Percentiles rank a stretch among this genome's conserved stretches.
Conservation (phyloP, 2,888 invertebrate species). For the Melinaea marsaeus region DNA sequence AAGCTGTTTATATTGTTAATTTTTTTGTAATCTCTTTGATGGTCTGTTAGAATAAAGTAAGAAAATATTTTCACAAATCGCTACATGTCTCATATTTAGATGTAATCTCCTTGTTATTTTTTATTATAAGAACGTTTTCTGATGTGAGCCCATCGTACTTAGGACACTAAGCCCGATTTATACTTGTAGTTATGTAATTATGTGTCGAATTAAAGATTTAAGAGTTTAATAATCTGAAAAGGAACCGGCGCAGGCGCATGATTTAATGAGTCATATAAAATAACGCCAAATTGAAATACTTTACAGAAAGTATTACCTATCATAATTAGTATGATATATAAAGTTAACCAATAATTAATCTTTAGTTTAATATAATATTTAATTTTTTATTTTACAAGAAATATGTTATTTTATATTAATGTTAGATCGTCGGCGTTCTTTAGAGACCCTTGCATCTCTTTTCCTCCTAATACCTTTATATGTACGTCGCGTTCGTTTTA, state of each 20-base stretch:
- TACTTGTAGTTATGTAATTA: conserved; percentile 67
- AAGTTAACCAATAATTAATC: too few relatives aligned
- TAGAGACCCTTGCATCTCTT: conserved; percentile 49
- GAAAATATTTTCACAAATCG: conserved; percentile 40
- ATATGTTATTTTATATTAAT: conserved; percentile 13
- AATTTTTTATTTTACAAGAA: background rate
- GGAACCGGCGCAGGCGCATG: conserved; percentile 37
- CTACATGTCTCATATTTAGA: conserved; percentile 43
- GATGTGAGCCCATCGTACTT: conserved; percentile 54
- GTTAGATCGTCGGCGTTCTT: conserved; percentile 56
- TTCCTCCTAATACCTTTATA: conserved; percentile 45
- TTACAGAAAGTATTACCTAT: too few relatives aligned
- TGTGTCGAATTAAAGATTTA: conserved; percentile 64
- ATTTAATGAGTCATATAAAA: conserved; percentile 14
- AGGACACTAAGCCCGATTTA: conserved; percentile 72
- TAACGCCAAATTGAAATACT: background rate
- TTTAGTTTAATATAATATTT: too few relatives aligned
- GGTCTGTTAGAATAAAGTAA: too few relatives aligned
- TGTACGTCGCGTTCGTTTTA: conserved; percentile 60
- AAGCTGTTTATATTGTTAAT: too few relatives aligned
- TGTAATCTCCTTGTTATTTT: conserved; percentile 55
- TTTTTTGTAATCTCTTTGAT: too few relatives aligned
- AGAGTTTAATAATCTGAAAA: conserved; percentile 59
- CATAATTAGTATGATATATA: too few relatives aligned
- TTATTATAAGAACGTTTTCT: conserved; percentile 67